These are phyloP conservation scores for Tinamus guttatus DNA, from an alignment of 2,113 vertebrate species.

Conservation along the genomic window DNA sequence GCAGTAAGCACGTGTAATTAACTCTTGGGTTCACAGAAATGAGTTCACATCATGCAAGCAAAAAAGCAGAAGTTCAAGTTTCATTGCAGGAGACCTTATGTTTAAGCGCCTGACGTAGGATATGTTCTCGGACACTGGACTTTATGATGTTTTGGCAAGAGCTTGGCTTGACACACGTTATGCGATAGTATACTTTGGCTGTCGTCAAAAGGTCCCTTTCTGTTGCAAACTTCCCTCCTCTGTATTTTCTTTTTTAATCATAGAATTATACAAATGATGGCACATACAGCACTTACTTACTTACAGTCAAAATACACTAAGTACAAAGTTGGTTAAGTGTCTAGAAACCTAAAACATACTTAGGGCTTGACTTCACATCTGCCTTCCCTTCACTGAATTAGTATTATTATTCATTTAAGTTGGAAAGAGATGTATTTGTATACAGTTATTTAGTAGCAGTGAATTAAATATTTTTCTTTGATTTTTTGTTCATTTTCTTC, in stretches of 20 bases:
- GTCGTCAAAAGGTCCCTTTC: neutral
- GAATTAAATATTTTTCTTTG: conserved; percentile 20
- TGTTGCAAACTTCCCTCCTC: neutral
- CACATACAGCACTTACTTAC: neutral
- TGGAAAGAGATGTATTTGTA: neutral
- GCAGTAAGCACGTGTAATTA: neutral
- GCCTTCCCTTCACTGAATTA: neutral
- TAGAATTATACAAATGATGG: neutral
- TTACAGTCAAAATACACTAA: neutral
- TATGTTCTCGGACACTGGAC: neutral
- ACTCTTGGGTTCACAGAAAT: neutral
- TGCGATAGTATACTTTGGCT: neutral
- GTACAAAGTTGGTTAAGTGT: neutral
- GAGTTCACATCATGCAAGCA: neutral
- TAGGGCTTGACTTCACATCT: neutral
- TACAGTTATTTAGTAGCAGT: neutral
- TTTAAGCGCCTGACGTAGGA: neutral
- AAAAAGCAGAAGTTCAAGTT: neutral
- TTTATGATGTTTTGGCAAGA: neutral
- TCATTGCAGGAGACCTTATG: neutral
- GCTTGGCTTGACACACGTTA: neutral
- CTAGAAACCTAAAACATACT: neutral
- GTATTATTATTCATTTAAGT: neutral
- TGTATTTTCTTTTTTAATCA: neutral
- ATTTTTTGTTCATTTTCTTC: neutral